A percentile compares a stretch with the other conserved stretches of the same genome.
Evolutionary conservation across 1,140 invertebrate species (phyloP).

Genomic region (Heliconius congener): DNA sequence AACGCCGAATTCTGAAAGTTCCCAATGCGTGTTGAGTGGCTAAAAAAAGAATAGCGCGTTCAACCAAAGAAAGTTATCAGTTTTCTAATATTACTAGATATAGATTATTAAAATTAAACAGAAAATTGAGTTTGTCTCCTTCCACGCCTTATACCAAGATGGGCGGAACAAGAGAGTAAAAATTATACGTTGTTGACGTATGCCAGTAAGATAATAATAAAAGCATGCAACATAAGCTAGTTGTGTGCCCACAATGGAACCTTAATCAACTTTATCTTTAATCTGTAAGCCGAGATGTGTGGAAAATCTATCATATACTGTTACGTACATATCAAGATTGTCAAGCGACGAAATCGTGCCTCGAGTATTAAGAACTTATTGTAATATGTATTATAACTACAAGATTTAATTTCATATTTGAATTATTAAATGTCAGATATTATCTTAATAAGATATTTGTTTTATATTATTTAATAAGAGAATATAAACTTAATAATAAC

Average conservation of each 20-base stretch:
- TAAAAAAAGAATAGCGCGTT: too few species aligned
- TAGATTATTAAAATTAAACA: too few species aligned
- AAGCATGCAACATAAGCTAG: not conserved
- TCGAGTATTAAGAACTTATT: slow-evolving; percentile 63
- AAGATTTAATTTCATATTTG: slow-evolving; percentile 49
- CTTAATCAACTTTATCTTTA: slow-evolving; percentile 48
- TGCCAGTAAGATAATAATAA: not conserved
- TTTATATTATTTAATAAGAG: not conserved
- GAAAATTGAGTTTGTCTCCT: too few species aligned
- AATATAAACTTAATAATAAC: not conserved
- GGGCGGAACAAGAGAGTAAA: too few species aligned
- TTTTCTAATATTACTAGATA: too few species aligned
- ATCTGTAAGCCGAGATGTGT: slow-evolving; percentile 55
- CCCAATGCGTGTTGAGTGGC: too few species aligned
- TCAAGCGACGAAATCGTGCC: slow-evolving; percentile 61
- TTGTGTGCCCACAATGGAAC: not conserved
- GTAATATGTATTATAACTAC: slow-evolving; percentile 42
- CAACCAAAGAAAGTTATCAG: too few species aligned
- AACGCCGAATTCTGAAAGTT: too few species aligned
- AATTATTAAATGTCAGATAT: slow-evolving; percentile 51
- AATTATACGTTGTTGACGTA: not conserved
- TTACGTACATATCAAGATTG: slow-evolving; percentile 58
- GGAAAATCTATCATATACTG: slow-evolving; percentile 59
- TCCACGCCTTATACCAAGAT: too few species aligned
- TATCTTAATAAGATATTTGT: slow-evolving; percentile 31